Conservation (phyloP, 2,888 invertebrate genomes). For the Abrostola tripartita region DNA sequence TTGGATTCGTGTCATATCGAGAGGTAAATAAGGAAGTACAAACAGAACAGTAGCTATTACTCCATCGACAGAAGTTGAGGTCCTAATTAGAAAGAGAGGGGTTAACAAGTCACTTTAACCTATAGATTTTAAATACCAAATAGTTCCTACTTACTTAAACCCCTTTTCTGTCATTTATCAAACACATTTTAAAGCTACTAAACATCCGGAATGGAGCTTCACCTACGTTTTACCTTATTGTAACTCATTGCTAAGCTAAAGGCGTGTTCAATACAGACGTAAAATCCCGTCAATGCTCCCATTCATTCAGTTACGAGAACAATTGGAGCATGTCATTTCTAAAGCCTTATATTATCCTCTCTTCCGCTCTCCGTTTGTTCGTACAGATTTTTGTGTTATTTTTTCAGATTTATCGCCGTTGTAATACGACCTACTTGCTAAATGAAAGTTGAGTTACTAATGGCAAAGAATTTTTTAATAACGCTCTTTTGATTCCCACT, state of each 20-base stretch:
- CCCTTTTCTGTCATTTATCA: too few species aligned
- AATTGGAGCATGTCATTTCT: conserved; percentile 46
- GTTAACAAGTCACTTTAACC: too few species aligned
- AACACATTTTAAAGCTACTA: too few species aligned
- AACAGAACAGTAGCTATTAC: too few species aligned
- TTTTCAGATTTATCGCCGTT: conserved; percentile 36
- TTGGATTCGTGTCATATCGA: too few species aligned
- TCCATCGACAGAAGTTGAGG: too few species aligned
- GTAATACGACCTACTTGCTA: conserved; percentile 29
- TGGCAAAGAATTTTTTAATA: conserved; percentile 20
- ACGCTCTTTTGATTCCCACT: conserved; percentile 10
- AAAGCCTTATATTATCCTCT: conserved; percentile 37
- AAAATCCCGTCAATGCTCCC: conserved; percentile 37
- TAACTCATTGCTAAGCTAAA: conserved; percentile 24
- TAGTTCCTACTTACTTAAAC: too few species aligned
- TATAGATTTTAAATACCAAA: too few species aligned
- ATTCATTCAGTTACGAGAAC: conserved; percentile 41
- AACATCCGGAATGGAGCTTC: not conserved
- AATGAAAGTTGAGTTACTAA: conserved; percentile 26
- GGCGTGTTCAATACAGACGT: conserved; percentile 31
- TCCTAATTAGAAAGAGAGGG: too few species aligned
- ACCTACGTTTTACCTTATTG: conserved; percentile 2
- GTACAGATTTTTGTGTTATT: conserved; percentile 34
- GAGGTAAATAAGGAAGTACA: too few species aligned
- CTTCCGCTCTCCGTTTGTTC: conserved; percentile 22